A percentile compares a stretch with the other conserved stretches of the same genome.
Evolutionary conservation across 2,113 vertebrate species (phyloP).

Genomic region (Erpornis zantholeuca): DNA sequence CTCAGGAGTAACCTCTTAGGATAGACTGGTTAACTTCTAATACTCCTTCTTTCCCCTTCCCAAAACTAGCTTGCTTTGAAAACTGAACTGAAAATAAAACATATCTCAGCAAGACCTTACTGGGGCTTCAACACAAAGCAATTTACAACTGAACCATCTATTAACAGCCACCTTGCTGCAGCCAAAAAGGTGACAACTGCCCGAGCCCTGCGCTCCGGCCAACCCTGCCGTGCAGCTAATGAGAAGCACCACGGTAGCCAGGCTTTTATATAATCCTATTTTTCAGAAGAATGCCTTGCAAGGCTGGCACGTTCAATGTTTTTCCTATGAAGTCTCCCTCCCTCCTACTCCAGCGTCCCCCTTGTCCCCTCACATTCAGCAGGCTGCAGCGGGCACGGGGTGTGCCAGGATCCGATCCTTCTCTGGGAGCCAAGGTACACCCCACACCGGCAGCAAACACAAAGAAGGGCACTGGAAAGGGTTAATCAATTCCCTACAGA

Average conservation of each 20-base stretch:
- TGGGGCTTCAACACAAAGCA: not conserved
- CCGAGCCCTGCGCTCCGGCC: not conserved
- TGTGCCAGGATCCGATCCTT: not conserved
- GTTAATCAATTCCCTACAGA: not conserved
- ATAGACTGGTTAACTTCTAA: not conserved
- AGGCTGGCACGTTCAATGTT: not conserved
- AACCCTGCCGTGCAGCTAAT: not conserved
- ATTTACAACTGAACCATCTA: not conserved
- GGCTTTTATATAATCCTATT: not conserved
- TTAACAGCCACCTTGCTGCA: not conserved
- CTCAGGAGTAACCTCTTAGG: not conserved
- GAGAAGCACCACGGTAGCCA: not conserved
- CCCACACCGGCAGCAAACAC: not conserved
- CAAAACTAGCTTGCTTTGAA: not conserved
- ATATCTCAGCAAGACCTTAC: not conserved
- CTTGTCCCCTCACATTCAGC: not conserved
- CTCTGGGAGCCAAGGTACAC: not conserved
- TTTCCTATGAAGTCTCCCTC: not conserved
- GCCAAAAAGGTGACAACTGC: conserved; percentile 11
- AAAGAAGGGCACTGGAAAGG: not conserved
- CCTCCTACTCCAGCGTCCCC: not conserved
- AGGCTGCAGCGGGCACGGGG: not conserved
- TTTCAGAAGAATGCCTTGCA: not conserved
- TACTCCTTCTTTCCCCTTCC: not conserved
- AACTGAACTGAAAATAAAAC: not conserved